Base-by-base conservation (phyloP, 1,140 invertebrate species). In the Piezodorus guildinii region DNA sequence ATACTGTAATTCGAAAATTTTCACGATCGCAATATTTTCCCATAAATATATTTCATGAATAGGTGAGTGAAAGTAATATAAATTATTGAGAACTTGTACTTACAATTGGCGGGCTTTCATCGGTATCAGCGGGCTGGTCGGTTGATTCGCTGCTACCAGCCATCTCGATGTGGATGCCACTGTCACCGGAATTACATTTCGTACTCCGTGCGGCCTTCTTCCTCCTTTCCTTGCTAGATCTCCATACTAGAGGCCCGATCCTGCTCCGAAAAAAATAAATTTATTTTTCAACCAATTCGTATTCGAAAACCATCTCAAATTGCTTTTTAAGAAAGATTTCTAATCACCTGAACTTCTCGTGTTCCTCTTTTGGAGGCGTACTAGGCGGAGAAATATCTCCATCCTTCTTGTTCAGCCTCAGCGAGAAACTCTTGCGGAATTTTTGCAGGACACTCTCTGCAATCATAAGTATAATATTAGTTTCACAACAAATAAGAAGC, bases 161-260 rank as follows among this genome's bases (percentile, higher is more conserved):
- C 52, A 56, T 56, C 27, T 85, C 83, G 62, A 86, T 83, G 73
- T 85, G 83, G 70, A 87, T 86, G 34, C 85, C 85, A 58, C 83
- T 86, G 72, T 88, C 85, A 14, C 84, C 85, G 68, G 83, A 86
- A 73, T 85, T 85, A 72, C 85, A 87, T 73, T 87, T 87, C 60
- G 83, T 81, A 68, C 78, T 83, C 61, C 85, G 77, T 34, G 82
- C 81, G 25, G 83, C 83, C 72, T 85, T 86, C 49, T 80, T 84
- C 68, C 84, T 84, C 44, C 82, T 76, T 69, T 86, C 84, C 71
- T 85, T 85, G 66, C 83, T 86, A 8, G 81, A 80, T 46, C 85
- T 78, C 83, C 85, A 86, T 45, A 85, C 81, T 17, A 85, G 76
- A 34, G 83, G 82, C 1, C 84, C 85, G 70, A 87, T 85, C 65